Conservation (phyloP, 1,140 invertebrate genomes). For the Mesaphorura yosii region DNA sequence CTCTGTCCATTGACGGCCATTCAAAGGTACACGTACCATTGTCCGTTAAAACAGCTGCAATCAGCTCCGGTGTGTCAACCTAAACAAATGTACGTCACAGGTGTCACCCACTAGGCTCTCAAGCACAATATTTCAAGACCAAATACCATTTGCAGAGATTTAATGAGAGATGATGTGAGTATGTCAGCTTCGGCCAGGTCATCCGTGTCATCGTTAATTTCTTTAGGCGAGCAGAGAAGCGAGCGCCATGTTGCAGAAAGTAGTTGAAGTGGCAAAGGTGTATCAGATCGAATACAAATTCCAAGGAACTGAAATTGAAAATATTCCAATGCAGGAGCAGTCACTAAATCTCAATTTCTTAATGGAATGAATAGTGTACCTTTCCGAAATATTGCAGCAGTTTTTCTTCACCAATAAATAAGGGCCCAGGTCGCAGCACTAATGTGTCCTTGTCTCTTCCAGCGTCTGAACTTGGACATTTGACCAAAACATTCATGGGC, state of each 20-base stretch:
- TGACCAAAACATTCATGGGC: slow-evolving; percentile 32
- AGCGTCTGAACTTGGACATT: slow-evolving; percentile 32
- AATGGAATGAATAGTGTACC: slow-evolving; percentile 5
- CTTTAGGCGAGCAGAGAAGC: slow-evolving; percentile 31
- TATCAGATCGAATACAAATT: slow-evolving; percentile 38
- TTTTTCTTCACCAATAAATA: slow-evolving; percentile 37
- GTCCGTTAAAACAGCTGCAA: no score
- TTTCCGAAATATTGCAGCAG: slow-evolving; percentile 39
- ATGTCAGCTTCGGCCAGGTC: slow-evolving; percentile 37
- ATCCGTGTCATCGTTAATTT: slow-evolving; percentile 30
- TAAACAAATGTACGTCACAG: no score
- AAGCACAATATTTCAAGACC: slow-evolving; percentile 7
- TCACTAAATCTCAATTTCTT: no score
- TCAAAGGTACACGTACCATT: no score
- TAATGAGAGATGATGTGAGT: slow-evolving; percentile 37
- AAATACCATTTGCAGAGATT: slow-evolving; percentile 36
- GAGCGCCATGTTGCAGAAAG: slow-evolving; percentile 36
- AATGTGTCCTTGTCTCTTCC: slow-evolving; percentile 34
- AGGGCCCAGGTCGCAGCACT: slow-evolving; percentile 35
- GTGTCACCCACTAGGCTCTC: no score
- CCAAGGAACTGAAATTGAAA: slow-evolving; percentile 32
- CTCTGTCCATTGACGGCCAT: slow-evolving; percentile 21
- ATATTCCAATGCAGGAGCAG: no score
- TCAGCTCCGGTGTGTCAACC: no score
- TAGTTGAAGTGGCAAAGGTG: slow-evolving; percentile 38